Percentiles rank a stretch among this genome's conserved stretches.
Evolutionary conservation across 2,888 invertebrate species (phyloP).

Genomic region (Ophion ellenae): DNA sequence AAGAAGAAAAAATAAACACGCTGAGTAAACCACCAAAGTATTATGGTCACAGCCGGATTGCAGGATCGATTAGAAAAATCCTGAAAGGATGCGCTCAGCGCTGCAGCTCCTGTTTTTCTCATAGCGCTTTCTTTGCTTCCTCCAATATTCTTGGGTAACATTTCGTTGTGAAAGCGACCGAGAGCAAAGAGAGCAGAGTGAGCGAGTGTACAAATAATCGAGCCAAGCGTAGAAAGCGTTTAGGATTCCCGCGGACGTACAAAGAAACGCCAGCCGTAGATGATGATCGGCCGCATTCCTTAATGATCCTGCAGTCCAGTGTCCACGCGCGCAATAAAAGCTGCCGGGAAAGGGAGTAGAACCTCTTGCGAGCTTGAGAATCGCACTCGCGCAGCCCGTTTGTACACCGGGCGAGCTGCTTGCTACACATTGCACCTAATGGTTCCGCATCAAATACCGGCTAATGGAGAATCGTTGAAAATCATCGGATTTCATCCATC

Average conservation of each 20-base stretch:
- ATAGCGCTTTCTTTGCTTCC: constrained; percentile 13
- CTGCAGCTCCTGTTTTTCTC: constrained; percentile 23
- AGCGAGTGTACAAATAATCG: constrained; percentile 31
- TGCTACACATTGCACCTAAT: constrained; percentile 71
- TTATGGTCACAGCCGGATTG: neutral
- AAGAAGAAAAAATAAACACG: neutral
- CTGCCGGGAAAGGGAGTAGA: constrained; percentile 36
- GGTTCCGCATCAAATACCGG: constrained; percentile 77
- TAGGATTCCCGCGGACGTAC: constrained; percentile 32
- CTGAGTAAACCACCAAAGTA: neutral
- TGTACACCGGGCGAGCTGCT: constrained; percentile 37
- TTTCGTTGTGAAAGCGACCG: constrained; percentile 10
- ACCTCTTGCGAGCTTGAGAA: constrained; percentile 38
- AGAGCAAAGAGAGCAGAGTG: neutral
- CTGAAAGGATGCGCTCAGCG: too few relatives aligned
- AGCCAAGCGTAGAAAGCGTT: constrained; percentile 60
- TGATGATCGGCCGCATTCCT: constrained; percentile 28
- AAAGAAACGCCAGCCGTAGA: constrained; percentile 40
- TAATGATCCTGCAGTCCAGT: constrained; percentile 59
- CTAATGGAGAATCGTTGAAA: constrained; percentile 73
- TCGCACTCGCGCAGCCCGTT: constrained; percentile 13
- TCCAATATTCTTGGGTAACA: constrained; percentile 1
- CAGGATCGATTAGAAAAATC: constrained; percentile 27
- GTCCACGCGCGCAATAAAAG: neutral
- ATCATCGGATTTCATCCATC: constrained; percentile 77